These are phyloP conservation scores for Daptonema setosum DNA, from an alignment of 2,888 invertebrate species.

Conservation along the genomic window DNA sequence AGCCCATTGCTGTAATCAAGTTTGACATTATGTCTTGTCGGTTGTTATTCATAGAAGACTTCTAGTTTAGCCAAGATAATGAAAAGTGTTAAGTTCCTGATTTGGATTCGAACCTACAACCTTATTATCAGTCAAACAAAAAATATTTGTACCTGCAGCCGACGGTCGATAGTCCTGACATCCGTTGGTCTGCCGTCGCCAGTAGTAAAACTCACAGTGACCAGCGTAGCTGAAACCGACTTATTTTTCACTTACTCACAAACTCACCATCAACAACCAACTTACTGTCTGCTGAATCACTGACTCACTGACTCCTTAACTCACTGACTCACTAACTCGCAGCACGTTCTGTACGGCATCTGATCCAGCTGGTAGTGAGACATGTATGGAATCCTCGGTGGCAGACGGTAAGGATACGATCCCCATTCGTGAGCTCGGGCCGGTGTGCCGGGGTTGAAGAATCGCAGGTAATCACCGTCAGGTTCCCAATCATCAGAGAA, in stretches of 20 bases:
- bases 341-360: constrained; percentile 73
- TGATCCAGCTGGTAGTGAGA: constrained; percentile 87
- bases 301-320: too few species aligned
- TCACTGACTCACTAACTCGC: constrained; percentile 65
- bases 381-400: constrained; percentile 48
- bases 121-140: constrained; percentile 2
- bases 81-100: too few species aligned
- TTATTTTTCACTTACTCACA: too few species aligned
- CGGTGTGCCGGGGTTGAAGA: constrained; percentile 22
- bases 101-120: too few species aligned
- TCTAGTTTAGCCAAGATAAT: too few species aligned
- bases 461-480: constrained; percentile 16
- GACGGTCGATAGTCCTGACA: constrained; percentile 81
- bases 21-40: too few species aligned
- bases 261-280: too few species aligned
- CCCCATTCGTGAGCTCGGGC: constrained; percentile 47
- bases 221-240: constrained; percentile 45
- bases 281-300: too few species aligned
- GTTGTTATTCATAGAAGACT: too few species aligned
- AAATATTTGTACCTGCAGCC: constrained; percentile 38
- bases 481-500: constrained; percentile 71
- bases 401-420: constrained; percentile 58
- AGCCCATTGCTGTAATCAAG: constrained; percentile 7
- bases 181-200: constrained; percentile 63
- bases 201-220: constrained; percentile 60